Evolutionary conservation across 2,113 vertebrate species (phyloP).

Genomic region (Phoxinus phoxinus): DNA sequence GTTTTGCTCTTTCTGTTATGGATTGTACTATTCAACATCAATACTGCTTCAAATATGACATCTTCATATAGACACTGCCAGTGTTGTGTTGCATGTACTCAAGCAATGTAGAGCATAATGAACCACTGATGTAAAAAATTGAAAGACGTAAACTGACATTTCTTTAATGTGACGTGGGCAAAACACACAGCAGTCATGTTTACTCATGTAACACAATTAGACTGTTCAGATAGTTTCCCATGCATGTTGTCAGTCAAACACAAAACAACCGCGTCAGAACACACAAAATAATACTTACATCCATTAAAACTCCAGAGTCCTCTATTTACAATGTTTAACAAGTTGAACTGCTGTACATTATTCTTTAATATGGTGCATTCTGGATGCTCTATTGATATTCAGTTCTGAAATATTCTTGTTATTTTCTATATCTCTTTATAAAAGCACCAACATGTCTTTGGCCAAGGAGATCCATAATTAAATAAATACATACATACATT

Average conservation of each 20-base stretch:
- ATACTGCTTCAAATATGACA: constrained; percentile 1
- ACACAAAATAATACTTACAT: constrained; percentile 7
- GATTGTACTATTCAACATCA: constrained; percentile 23
- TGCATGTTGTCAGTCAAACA: constrained; percentile 29
- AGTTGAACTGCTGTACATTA: constrained; percentile 10
- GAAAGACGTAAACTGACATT: neutral
- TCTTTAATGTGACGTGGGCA: neutral
- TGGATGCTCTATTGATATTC: neutral
- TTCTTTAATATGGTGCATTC: neutral
- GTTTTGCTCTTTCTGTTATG: constrained; percentile 7
- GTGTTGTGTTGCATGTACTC: neutral
- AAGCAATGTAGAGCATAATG: neutral
- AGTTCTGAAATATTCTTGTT: neutral
- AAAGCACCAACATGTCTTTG: constrained; percentile 47
- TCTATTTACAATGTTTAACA: constrained; percentile 27
- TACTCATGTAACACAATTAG: constrained; percentile 14
- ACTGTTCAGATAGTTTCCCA: constrained; percentile 16
- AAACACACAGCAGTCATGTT: constrained; percentile 34
- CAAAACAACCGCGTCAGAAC: neutral
- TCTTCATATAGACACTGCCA: neutral
- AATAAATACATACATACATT: constrained; percentile 14
- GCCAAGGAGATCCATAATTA: constrained; percentile 40
- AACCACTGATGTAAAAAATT: constrained; percentile 8
- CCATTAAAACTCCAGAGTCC: neutral
- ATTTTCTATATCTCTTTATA: constrained; percentile 1